Percentiles rank a stretch among this genome's conserved stretches.
phyloP scores from a whole-genome alignment of 1,140 invertebrate species.

The Acromyrmex echinatior region DNA sequence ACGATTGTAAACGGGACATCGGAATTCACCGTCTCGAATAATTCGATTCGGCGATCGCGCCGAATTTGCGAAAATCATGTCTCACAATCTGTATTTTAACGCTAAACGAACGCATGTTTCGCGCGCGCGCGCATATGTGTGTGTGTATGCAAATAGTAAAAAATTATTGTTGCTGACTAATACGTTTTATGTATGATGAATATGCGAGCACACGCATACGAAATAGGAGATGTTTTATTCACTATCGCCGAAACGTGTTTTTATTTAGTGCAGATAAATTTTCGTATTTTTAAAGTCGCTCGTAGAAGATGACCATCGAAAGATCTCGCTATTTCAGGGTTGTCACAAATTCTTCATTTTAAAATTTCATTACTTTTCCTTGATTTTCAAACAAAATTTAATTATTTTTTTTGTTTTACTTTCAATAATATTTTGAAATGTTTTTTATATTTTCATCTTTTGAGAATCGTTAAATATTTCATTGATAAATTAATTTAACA shows the following conservation, averaged over 20 bases:
- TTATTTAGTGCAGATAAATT: not conserved
- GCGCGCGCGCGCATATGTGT: no score
- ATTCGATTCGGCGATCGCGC: constrained; percentile 39
- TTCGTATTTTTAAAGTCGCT: not conserved
- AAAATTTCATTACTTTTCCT: no score
- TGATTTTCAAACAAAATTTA: no score
- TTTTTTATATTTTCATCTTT: no score
- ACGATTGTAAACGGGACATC: constrained; percentile 53
- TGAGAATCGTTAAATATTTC: no score
- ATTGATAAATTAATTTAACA: no score
- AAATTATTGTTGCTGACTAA: constrained; percentile 24
- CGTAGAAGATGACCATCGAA: not conserved
- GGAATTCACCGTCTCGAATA: constrained; percentile 58
- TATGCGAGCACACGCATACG: not conserved
- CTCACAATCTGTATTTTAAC: constrained; percentile 49
- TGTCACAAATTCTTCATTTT: no score
- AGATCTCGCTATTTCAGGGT: not conserved
- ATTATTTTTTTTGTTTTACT: no score
- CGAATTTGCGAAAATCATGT: constrained; percentile 35
- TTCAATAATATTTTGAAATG: no score
- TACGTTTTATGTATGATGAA: constrained; percentile 20
- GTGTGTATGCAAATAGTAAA: not conserved
- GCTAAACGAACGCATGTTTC: not conserved
- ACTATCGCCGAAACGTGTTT: not conserved
- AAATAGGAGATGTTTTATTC: constrained; percentile 36